Base-by-base conservation (phyloP, 2,888 invertebrate genomes). In the Subacronicta megacephala region DNA sequence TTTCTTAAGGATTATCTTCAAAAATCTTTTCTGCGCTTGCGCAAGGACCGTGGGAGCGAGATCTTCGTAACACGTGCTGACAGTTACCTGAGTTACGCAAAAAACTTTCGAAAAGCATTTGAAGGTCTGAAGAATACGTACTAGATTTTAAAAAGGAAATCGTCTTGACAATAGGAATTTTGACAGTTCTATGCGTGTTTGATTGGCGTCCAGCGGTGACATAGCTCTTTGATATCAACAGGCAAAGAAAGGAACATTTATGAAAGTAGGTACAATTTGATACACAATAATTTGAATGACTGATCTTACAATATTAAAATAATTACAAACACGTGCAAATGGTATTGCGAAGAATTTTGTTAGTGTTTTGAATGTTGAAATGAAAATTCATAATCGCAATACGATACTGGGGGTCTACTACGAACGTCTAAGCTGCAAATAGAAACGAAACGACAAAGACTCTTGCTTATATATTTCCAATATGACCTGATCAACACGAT, bases 41-140 rank as follows among this genome's bases (percentile, higher is more conserved):
- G 85, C 85, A 89, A 88, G 81, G 78, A 80, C 64, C 90, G 91
- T 91, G 91, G 88, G 90, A 91, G 90, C 75, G 72, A 58, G 62
- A 63, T 68, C 74, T 75, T 59, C 62, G 70, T 75, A 76, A 78
- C 88, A 90, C 89, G 89, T 88, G 89, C 83, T 78, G 40, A 62
- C 63, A 62, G 60, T 77, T 87, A 87, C 86, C 89, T 89, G 88
- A 52, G 67, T 78, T 79, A 67, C 74, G 75, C 75, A 84, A 86
- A 82, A 83, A 79, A 62, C 63, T 71, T 65, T 71, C 59, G 53
- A 71, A 75, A 62, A 72, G 40, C 62, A 17, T 56, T 50, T 38
- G 60, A 65, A 63, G 56, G 60, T 56, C 45, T 54, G 37, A 52
- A 58, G 63, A 65, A 62, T 71, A 44, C 45, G 56, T 55, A 63